Evolutionary conservation across 2,113 vertebrate species (phyloP), one percentile per base, ranked within the genome.

Genomic region (Dicerorhinus sumatrensis): DNA sequence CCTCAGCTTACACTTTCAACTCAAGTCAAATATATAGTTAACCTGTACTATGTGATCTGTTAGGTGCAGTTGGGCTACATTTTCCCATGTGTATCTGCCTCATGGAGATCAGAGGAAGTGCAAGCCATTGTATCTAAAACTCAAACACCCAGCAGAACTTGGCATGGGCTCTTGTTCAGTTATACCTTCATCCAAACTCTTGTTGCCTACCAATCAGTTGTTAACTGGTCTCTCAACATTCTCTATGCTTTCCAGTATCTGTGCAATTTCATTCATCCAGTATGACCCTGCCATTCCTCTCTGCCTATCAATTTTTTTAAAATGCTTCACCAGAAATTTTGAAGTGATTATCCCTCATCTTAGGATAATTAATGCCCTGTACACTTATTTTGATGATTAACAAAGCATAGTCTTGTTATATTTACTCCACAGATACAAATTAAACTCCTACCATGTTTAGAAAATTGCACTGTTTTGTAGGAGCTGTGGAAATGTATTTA

Each of bases 331-430:
- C 79, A 60, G 31, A 91, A 87, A 88, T 13, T 83, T 70, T 63
- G 36, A 93, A 75, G 54, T 85, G 46, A 88, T 82, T 88, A 36
- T 54, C 58, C 42, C 76, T 81, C 39, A 51, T 80, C 77, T 39
- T 95, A 39, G 62, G 51, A 62, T 89, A 83, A 94, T 67, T 92
- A 77, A 48, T 83, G 11, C 39, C 48, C 82, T 77, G 4, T 39
- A 77, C 21, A 36, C 67, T 96, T 95, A 93, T 85, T 96, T 31
- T 96, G 36, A 76, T 93, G 36, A 93, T 85, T 84, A 88, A 92
- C 54, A 60, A 97, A 79, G 21, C 8, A 92, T 0, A 23, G 23
- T 42, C 79, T 91, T 87, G 25, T 54, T 91, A 73, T n/a, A 81
- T 48, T 96, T 72, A 90, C 29, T 85, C 92, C 94, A 85, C 10